Evolutionary conservation across 2,113 vertebrate species (phyloP), one percentile per base, ranked within the genome.

Genomic region (Pholis gunnellus): DNA sequence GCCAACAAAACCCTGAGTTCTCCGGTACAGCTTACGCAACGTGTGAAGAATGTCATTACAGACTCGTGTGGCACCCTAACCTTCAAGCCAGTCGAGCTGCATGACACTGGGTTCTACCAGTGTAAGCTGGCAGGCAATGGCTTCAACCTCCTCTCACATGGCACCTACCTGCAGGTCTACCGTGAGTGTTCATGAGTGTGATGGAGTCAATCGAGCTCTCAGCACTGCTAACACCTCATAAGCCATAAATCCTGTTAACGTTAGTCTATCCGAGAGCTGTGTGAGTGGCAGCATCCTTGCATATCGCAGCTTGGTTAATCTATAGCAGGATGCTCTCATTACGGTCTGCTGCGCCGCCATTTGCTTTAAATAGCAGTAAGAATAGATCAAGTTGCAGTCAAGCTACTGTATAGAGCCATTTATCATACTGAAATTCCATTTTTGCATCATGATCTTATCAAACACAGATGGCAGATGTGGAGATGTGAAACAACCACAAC

Each of bases 111-210:
- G 9, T 15, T 96, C 60, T 96, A 96, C 90, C 69, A 18, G 9
- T 96, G 95, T 52, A 0, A 0, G 1, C 46, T 89, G 29, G 25
- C 0, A 1, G 0, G 0, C 6, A 18, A 0, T 0, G 0, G 0
- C 0, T 0, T 0, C 2, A 0, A 0, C 0, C 0, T 22, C 2
- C 0, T 0, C 0, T 81, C 93, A 2, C 88, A 89, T 44, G 95
- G 95, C 78, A 96, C 95, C 82, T 96, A 85, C 85, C 84, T 96
- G 75, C 93, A 91, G 10, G 92, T 95, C 61, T 95, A 89, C 80
- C 60, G 95, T 96, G 84, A 96, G 95, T 93, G 20, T 68, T 36
- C 64, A 1, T 70, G 60, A 70, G 18, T 59, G 25, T 40, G 22
- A 67, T 40, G 48, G 64, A 82, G 73, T 81, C 69, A 75, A 66